Percentiles rank a stretch among this genome's conserved stretches.
phyloP scores from a whole-genome alignment of 1,140 invertebrate genomes.

The Drosophila santomea region DNA sequence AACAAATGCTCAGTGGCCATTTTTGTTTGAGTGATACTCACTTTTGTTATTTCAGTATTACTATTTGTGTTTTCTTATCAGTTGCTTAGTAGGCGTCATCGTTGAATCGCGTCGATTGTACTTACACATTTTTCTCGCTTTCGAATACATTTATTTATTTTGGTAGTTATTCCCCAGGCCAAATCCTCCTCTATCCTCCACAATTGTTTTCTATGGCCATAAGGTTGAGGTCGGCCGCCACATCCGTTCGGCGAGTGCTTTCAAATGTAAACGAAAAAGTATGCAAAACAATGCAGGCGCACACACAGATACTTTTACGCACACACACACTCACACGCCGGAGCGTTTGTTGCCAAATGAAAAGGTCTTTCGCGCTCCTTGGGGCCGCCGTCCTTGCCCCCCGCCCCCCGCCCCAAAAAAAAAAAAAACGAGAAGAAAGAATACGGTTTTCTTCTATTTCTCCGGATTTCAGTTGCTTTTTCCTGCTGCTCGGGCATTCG shows the following conservation, averaged over 20 bases:
- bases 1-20: not conserved
- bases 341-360: conserved; percentile 38
- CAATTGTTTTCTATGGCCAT: conserved; percentile 23
- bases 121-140: conserved; percentile 17
- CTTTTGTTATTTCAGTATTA: conserved; percentile 6
- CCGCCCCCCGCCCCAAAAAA: not conserved
- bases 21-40: not conserved
- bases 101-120: conserved; percentile 1
- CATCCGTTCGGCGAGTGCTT: conserved; percentile 78
- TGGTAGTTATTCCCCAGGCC: conserved; percentile 17
- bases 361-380: conserved; percentile 13
- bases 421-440: not conserved
- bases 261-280: conserved; percentile 79
- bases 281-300: conserved; percentile 73
- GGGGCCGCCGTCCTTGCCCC: conserved; percentile 24
- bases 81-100: conserved; percentile 2
- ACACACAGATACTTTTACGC: conserved; percentile 18
- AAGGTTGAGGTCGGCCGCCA: conserved; percentile 79
- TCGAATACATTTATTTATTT: conserved; percentile 23
- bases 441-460: conserved; percentile 34
- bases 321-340: conserved; percentile 26
- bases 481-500: conserved; percentile 7
- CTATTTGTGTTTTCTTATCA: conserved; percentile 12
- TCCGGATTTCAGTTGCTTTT: conserved; percentile 34
- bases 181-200: conserved; percentile 12